These are phyloP conservation scores for Hedya salicella DNA, from an alignment of 2,888 invertebrate genomes.

Conservation along the genomic window DNA sequence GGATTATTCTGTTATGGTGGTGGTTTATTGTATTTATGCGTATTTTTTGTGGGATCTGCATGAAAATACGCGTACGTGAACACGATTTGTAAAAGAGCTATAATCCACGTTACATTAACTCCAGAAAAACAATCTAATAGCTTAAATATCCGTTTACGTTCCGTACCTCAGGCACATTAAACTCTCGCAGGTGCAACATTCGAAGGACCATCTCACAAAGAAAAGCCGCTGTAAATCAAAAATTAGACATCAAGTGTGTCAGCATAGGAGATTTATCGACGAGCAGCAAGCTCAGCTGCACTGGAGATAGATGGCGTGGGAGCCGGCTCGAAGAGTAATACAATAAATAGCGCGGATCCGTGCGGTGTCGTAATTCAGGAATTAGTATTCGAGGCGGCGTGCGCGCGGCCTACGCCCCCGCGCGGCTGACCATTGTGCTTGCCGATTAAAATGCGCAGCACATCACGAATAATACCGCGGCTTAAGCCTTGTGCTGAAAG, in stretches of 20 bases:
- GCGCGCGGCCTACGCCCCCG: neutral
- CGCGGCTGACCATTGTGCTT: neutral
- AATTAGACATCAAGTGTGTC: slow-evolving; percentile 19
- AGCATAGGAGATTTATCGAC: slow-evolving; percentile 21
- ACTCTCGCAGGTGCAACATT: slow-evolving; percentile 10
- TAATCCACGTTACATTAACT: no score
- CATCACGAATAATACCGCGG: neutral
- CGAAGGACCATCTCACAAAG: slow-evolving; percentile 10
- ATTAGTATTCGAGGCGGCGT: slow-evolving; percentile 35
- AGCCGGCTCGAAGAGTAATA: slow-evolving; percentile 3
- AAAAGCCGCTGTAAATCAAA: slow-evolving; percentile 25
- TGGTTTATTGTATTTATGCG: no score
- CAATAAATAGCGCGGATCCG: slow-evolving; percentile 19
- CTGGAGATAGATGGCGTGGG: slow-evolving; percentile 4
- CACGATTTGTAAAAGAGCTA: no score
- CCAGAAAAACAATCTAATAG: no score
- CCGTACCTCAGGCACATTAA: no score
- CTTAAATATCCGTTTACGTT: no score
- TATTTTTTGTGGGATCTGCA: no score
- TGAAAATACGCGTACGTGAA: no score
- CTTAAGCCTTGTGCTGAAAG: neutral
- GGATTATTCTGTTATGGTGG: no score
- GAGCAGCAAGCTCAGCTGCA: slow-evolving; percentile 4
- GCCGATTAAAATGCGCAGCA: neutral
- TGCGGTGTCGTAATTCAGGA: slow-evolving; percentile 27